Evolutionary conservation across 2,888 invertebrate genomes (phyloP).

Genomic region (Caenorhabditis virilis): DNA sequence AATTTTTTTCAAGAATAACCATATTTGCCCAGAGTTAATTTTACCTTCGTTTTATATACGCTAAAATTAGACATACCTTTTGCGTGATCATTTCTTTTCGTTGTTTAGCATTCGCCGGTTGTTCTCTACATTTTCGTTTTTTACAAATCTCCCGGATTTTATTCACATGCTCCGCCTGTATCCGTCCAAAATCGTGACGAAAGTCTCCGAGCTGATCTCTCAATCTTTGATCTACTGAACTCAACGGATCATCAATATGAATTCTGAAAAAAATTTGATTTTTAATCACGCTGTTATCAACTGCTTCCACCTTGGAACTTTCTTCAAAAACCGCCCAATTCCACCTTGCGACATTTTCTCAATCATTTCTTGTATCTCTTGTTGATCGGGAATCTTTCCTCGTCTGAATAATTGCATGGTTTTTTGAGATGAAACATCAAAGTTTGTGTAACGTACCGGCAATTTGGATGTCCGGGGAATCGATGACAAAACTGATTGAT

Average conservation of each 20-base stretch:
- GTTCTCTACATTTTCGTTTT: slow-evolving; percentile 30
- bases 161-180: slow-evolving; percentile 11
- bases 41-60: neutral
- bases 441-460: slow-evolving; percentile 22
- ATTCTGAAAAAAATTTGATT: slow-evolving; percentile 18
- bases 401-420: slow-evolving; percentile 14
- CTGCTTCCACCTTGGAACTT: slow-evolving; percentile 29
- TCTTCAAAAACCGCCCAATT: slow-evolving; percentile 37
- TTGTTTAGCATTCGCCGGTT: slow-evolving; percentile 35
- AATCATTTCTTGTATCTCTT: slow-evolving; percentile 39
- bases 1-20: neutral
- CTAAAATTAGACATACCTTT: slow-evolving; percentile 20
- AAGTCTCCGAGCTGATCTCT: slow-evolving; percentile 7
- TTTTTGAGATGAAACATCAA: neutral
- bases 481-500: slow-evolving; percentile 43
- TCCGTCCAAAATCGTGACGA: slow-evolving; percentile 25
- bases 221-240: slow-evolving; percentile 23
- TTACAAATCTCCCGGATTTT: slow-evolving; percentile 34
- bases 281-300: neutral
- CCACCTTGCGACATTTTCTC: slow-evolving; percentile 19
- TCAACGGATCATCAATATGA: slow-evolving; percentile 40
- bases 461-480: slow-evolving; percentile 49
- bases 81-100: slow-evolving; percentile 29
- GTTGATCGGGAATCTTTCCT: slow-evolving; percentile 31
- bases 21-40: no score